These are phyloP conservation scores for Pipistrellus kuhlii DNA, from an alignment of 2,797 vertebrate genomes.

Conservation along the genomic window DNA sequence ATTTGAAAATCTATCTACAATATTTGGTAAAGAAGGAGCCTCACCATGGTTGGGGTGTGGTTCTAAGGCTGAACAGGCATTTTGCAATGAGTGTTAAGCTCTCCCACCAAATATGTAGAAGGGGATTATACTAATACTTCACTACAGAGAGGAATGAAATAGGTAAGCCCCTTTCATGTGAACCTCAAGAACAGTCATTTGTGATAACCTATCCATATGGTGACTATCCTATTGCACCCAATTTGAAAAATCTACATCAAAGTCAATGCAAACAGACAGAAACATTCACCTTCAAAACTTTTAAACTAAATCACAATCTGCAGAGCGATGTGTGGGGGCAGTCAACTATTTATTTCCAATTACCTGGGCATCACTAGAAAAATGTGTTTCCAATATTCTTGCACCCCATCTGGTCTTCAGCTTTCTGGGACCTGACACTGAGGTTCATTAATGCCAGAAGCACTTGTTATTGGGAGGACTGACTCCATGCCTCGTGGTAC, in stretches of 20 bases:
- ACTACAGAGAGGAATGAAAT: not conserved
- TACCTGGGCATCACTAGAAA: slow-evolving; percentile 70
- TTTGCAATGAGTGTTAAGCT: not conserved
- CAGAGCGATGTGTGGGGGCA: slow-evolving; percentile 34
- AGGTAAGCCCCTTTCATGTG: too few relatives aligned
- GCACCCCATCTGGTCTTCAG: slow-evolving; percentile 60
- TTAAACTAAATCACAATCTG: slow-evolving; percentile 63
- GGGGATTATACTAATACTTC: not conserved
- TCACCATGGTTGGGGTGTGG: not conserved
- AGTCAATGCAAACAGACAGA: slow-evolving; percentile 70
- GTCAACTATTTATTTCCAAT: slow-evolving; percentile 78
- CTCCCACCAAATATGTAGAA: not conserved
- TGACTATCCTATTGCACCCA: slow-evolving; percentile 30
- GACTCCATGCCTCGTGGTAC: slow-evolving; percentile 78
- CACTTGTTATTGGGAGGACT: slow-evolving; percentile 72
- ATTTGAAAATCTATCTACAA: not conserved
- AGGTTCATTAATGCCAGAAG: slow-evolving; percentile 64
- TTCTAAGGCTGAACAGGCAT: not conserved
- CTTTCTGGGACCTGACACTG: slow-evolving; percentile 74
- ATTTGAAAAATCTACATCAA: slow-evolving; percentile 63
- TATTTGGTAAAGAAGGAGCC: not conserved
- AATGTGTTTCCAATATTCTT: slow-evolving; percentile 66
- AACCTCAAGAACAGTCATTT: not conserved
- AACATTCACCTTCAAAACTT: slow-evolving; percentile 76
- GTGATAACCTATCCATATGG: not conserved